Base-by-base conservation (phyloP, 2,888 invertebrate species). In the Melipona bicolor region DNA sequence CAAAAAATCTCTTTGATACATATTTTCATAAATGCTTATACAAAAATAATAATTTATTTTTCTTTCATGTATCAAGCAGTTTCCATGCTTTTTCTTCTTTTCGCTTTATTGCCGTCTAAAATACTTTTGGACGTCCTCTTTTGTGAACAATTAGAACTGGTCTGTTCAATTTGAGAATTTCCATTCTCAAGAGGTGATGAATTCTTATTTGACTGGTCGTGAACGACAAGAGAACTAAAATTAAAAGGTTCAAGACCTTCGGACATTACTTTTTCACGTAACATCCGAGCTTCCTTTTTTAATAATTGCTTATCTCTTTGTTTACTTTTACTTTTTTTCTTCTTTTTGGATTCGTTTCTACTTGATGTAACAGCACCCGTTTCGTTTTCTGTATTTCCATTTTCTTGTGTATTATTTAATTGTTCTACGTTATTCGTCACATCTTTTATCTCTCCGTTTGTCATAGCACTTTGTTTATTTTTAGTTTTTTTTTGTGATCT, bases 281-380 rank as follows among this genome's bases (percentile, higher is more conserved):
- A 89, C 81, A 94, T 90, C 79, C 95, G 95, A 27, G 95, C 92
- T 90, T 95, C 95, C 88, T 95, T 96, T 86, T 95, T 95, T 74
- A 95, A 89, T 86, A 95, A 94, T 70, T 94, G 93, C 54, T 93
- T 93, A 59, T 95, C 94, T 77, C 93, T 94, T 61, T 89, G 92
- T 82, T 91, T 92, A 74, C 87, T 88, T 82, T 90, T 93, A 49
- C 88, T 90, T 82, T 94, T 95, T 69, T 91, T 91, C 77, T 92
- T 93, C 84, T 93, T 93, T 82, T 93, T 94, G 56, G 88, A 90
- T 62, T 88, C 88, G 81, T 89, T 88, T 87, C 92, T 91, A 77
- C 87, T 81, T 78, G 86, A 83, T 61, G 85, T 61, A 13, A 64
- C 59, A 27, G 36, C 73, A 79, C 88, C 77, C 69, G 76, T 64